Conservation (phyloP, 2,888 invertebrate genomes). For the Leptodirus hochenwartii region DNA sequence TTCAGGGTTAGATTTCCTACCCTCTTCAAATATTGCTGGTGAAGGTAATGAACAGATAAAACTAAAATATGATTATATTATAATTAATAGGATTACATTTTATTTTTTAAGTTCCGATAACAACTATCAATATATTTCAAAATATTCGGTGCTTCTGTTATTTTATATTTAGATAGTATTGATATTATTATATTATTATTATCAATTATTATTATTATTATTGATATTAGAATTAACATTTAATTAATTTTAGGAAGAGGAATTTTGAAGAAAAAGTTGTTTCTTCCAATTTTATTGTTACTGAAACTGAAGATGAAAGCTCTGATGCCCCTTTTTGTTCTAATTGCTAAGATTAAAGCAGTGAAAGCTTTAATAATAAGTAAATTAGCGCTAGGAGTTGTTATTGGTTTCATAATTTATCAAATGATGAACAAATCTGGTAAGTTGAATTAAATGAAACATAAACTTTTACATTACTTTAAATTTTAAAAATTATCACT, state of each 20-base stretch:
- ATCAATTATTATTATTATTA: no score
- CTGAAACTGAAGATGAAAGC: conserved; percentile 72
- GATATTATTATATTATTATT: no score
- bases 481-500: no score
- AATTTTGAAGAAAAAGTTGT: conserved; percentile 58
- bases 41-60: conserved; percentile 39
- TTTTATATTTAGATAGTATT: neutral
- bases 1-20: conserved; percentile 43
- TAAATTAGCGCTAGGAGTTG: conserved; percentile 64
- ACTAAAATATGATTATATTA: no score
- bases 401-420: conserved; percentile 63
- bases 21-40: conserved; percentile 19
- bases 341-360: conserved; percentile 63
- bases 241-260: conserved; percentile 8
- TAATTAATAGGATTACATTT: no score
- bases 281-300: conserved; percentile 59
- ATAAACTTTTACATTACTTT: neutral
- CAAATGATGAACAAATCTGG: conserved; percentile 65
- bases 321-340: conserved; percentile 63
- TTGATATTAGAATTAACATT: no score
- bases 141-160: neutral
- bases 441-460: conserved; percentile 19
- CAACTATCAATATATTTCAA: no score
- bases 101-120: no score
- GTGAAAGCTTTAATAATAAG: conserved; percentile 69